These are phyloP conservation scores for Oryctes rhinoceros DNA, from an alignment of 1,140 invertebrate genomes.

Conservation along the genomic window DNA sequence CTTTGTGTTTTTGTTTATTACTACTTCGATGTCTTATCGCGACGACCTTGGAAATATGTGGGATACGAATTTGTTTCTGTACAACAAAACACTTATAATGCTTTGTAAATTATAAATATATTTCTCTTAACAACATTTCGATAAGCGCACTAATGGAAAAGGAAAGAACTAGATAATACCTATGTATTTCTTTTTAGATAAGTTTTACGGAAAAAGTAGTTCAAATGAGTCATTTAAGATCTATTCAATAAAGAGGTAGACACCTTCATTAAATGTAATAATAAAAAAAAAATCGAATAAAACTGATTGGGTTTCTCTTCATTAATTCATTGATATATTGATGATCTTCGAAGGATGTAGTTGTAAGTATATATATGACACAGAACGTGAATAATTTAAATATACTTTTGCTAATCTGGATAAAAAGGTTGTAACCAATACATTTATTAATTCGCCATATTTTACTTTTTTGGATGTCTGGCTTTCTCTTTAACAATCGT, in stretches of 20 bases:
- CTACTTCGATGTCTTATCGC: slow-evolving; percentile 16
- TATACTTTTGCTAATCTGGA: not conserved
- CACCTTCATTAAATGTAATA: not conserved
- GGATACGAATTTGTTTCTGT: not conserved
- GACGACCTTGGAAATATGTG: not conserved
- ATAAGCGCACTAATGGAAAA: too few species aligned
- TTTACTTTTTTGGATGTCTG: not conserved
- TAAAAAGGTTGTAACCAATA: too few species aligned
- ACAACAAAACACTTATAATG: not conserved
- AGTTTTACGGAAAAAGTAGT: slow-evolving; percentile 17
- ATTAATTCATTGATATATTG: slow-evolving; percentile 14
- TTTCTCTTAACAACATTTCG: not conserved
- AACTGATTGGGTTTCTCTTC: slow-evolving; percentile 21
- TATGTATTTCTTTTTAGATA: too few species aligned
- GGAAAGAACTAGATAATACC: too few species aligned
- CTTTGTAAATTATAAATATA: not conserved
- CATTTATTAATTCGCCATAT: not conserved
- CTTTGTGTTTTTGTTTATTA: slow-evolving; percentile 21
- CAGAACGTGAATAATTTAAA: not conserved
- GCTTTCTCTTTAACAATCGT: not conserved
- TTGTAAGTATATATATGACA: not conserved
- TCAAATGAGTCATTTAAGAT: not conserved
- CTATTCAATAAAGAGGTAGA: not conserved
- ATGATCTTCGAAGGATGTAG: not conserved
- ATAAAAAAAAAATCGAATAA: not conserved